phyloP scores from a whole-genome alignment of 2,113 vertebrate species.

The Hippocampus mohnikei region DNA sequence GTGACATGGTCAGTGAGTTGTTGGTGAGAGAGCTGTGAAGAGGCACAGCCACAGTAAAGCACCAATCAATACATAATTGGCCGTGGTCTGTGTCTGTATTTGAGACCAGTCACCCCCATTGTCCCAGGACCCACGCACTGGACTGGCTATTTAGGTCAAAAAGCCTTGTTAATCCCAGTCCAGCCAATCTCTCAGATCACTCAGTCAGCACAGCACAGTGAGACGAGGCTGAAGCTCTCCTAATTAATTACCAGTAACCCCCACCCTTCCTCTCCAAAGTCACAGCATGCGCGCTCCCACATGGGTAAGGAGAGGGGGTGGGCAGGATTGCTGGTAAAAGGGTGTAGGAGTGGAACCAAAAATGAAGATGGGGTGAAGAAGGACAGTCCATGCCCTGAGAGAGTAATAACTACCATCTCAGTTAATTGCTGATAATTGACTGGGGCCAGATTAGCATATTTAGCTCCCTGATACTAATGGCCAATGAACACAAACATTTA shows the following conservation, averaged over 20 bases:
- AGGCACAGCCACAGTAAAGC: slow-evolving; percentile 77
- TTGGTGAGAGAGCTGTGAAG: slow-evolving; percentile 70
- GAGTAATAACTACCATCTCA: slow-evolving; percentile 59
- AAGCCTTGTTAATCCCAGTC: slow-evolving; percentile 73
- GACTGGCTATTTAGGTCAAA: slow-evolving; percentile 86
- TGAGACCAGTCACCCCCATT: slow-evolving; percentile 78
- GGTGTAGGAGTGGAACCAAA: slow-evolving; percentile 53
- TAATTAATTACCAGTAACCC: slow-evolving; percentile 83
- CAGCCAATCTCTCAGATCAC: slow-evolving; percentile 40
- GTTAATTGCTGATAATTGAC: slow-evolving; percentile 72
- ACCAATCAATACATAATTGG: slow-evolving; percentile 89
- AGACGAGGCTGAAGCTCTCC: slow-evolving; percentile 67
- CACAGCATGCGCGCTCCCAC: slow-evolving; percentile 50
- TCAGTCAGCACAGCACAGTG: slow-evolving; percentile 38
- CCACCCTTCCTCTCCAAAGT: slow-evolving; percentile 37
- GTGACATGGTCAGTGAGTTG: slow-evolving; percentile 72
- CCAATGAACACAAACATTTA: slow-evolving; percentile 69
- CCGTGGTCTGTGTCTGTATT: slow-evolving; percentile 75
- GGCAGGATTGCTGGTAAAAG: slow-evolving; percentile 45
- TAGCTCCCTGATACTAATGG: slow-evolving; percentile 68
- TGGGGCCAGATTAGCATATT: slow-evolving; percentile 71
- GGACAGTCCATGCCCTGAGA: slow-evolving; percentile 58
- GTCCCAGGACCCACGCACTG: slow-evolving; percentile 72
- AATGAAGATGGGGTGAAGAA: slow-evolving; percentile 58
- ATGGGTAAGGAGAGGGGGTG: slow-evolving; percentile 8